Evolutionary conservation across 1,140 invertebrate genomes (phyloP), one percentile per base, ranked within the genome.

Genomic region (Tetragnatha versicolor): DNA sequence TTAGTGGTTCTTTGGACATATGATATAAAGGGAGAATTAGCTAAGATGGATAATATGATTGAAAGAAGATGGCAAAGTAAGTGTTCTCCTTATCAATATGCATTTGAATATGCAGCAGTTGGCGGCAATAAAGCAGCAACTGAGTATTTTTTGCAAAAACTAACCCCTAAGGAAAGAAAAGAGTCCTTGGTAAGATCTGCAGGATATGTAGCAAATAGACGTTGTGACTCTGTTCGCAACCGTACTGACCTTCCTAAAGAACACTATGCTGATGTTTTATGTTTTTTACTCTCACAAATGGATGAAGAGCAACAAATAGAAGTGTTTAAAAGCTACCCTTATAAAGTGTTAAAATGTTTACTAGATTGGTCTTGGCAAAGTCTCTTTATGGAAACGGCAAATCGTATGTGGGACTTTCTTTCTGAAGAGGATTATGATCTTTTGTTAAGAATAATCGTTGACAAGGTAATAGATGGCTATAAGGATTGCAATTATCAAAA

Each of bases 401-500:
- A 39, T 27, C 73, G 22, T 66, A 55, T 77, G 47, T 77, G 60
- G 73, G 33, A 35, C 22, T 65, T 65, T 77, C 73, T 77, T 53
- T 55, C 73, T 66, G 73, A 53, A 53, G 29, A 55, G 33, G 14
- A 66, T 42, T 77, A 33, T 10, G 6, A 66, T 55, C 33, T 3
- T 53, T 45, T 77, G 6, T 77, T 77, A 31, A 37, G 10, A 66
- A 20, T 29, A 55, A 55, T 77, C 2, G 20, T 14, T 20, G 31
- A 66, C 33, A 77, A 66, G 29, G 61, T 53, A 39, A 66, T 53
- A 29, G 33, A 53, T 20, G 73, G 45, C 47, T 42, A 66, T 29
- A 66, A 39, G 25, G 73, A 77, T 66, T 76, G 31, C 20, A 33
- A 77, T 66, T 77, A 77, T 77, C 73, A 77, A 55, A 77, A 63